Conservation (phyloP, 2,888 invertebrate genomes). For the Rhagium mordax region DNA sequence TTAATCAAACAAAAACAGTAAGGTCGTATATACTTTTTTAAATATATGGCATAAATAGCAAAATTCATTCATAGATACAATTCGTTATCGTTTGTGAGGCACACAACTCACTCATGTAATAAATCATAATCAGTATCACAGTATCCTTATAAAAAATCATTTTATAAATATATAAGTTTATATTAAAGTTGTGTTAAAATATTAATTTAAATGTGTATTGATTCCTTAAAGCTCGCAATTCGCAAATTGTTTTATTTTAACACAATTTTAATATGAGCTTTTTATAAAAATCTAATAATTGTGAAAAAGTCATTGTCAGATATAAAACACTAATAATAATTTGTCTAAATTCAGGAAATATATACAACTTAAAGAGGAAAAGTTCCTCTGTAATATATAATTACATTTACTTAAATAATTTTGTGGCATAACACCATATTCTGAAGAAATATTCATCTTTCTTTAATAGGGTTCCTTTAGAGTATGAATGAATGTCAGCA, state of each 20-base stretch:
- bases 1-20: slow-evolving; percentile 44
- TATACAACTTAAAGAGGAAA: slow-evolving; percentile 54
- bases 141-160: slow-evolving; percentile 53
- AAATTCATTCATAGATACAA: slow-evolving; percentile 29
- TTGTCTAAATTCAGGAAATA: slow-evolving; percentile 54
- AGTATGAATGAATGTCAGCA: slow-evolving; percentile 92
- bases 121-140: slow-evolving; percentile 59
- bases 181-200: slow-evolving; percentile 45
- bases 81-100: slow-evolving; percentile 47
- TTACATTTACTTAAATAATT: slow-evolving; percentile 80
- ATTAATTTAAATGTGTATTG: slow-evolving; percentile 21
- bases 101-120: slow-evolving; percentile 39
- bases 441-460: slow-evolving; percentile 97
- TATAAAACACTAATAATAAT: slow-evolving; percentile 49
- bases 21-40: slow-evolving; percentile 47
- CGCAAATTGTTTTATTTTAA: slow-evolving; percentile 47
- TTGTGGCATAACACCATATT: slow-evolving; percentile 90
- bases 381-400: slow-evolving; percentile 33
- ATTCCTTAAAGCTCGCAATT: slow-evolving; percentile 54
- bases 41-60: slow-evolving; percentile 29
- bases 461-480: slow-evolving; percentile 86
- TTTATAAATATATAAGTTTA: slow-evolving; percentile 39
- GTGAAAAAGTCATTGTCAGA: slow-evolving; percentile 46
- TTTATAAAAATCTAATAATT: slow-evolving; percentile 38
- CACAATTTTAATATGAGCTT: slow-evolving; percentile 41